Evolutionary conservation across 2,113 vertebrate species (phyloP).

Genomic region (Pristiophorus japonicus): DNA sequence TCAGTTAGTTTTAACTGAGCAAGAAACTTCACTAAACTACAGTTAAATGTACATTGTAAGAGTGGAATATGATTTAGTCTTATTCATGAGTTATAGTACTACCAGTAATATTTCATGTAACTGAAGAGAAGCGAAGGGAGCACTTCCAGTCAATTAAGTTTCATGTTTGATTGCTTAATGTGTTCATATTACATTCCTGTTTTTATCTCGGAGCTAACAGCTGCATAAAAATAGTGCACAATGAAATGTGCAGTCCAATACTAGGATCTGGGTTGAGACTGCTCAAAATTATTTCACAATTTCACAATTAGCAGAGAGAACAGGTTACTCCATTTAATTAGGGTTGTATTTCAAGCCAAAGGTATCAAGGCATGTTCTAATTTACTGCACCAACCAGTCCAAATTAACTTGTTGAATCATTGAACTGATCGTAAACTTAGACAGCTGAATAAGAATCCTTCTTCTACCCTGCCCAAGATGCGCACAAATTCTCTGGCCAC

Average conservation of each 20-base stretch:
- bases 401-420: neutral
- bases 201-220: neutral
- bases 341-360: neutral
- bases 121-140: neutral
- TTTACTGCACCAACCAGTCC: neutral
- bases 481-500: neutral
- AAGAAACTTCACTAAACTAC: neutral
- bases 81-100: neutral
- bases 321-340: no score
- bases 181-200: neutral
- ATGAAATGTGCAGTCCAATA: neutral
- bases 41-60: neutral
- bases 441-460: neutral
- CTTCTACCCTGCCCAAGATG: neutral
- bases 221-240: neutral
- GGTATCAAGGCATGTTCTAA: neutral
- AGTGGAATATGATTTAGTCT: neutral
- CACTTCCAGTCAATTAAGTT: conserved; percentile 9
- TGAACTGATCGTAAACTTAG: neutral
- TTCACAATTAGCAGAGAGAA: no score
- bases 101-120: neutral
- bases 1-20: neutral
- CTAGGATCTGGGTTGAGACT: neutral
- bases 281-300: no score
- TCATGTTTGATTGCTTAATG: neutral